These are phyloP conservation scores for Eledone cirrhosa DNA, from an alignment of 2,888 invertebrate genomes.

Conservation along the genomic window DNA sequence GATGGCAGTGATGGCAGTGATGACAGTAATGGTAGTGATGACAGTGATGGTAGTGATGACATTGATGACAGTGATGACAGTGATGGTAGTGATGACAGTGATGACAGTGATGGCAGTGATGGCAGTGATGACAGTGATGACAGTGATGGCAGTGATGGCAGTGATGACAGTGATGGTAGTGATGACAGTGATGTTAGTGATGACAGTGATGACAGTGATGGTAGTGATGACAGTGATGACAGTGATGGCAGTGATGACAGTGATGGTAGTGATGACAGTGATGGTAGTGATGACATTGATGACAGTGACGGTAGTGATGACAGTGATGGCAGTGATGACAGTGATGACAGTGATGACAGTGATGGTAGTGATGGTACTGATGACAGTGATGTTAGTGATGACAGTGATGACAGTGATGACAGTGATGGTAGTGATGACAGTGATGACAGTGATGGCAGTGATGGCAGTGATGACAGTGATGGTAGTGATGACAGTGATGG, in stretches of 20 bases:
- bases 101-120: background rate
- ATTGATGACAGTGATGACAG: too few species aligned
- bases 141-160: slow-evolving; percentile 7
- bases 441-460: slow-evolving; percentile 1
- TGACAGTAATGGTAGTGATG: background rate
- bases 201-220: too few species aligned
- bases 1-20: slow-evolving; percentile 9
- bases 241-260: background rate
- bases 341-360: slow-evolving; percentile 14
- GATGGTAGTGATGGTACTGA: slow-evolving; percentile 3
- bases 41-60: slow-evolving; percentile 3
- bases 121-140: slow-evolving; percentile 19
- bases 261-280: slow-evolving; percentile 8
- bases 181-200: too few species aligned
- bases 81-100: slow-evolving; percentile 5
- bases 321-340: background rate
- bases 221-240: background rate
- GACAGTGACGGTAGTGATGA: too few species aligned
- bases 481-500: background rate
- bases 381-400: too few species aligned
- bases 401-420: background rate
- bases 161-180: background rate
- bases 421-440: background rate
- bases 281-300: too few species aligned
- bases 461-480: slow-evolving; percentile 1